A percentile compares a stretch with the other conserved stretches of the same genome.
These are phyloP conservation scores for Apistogramma diplotaenia DNA, from an alignment of 2,113 vertebrate genomes.

Conservation along the genomic window DNA sequence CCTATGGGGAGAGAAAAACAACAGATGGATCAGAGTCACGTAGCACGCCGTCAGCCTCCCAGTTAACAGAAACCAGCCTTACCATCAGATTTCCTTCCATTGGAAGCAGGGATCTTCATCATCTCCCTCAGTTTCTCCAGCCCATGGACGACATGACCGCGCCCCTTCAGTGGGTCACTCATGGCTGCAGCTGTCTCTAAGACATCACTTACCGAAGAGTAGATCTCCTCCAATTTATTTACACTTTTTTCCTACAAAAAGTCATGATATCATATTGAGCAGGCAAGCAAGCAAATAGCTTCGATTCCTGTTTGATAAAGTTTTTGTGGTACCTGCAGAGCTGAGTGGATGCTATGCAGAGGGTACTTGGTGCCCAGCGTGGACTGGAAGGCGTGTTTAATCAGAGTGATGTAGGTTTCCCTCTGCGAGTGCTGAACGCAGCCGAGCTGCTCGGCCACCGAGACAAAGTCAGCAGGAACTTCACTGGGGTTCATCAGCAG, in stretches of 20 bases:
- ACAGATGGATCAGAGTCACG: background rate
- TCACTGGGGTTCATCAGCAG: conserved; percentile 88
- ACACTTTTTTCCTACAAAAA: conserved; percentile 72
- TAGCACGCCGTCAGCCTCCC: background rate
- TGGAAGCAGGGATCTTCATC: conserved; percentile 71
- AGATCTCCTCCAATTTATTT: conserved; percentile 80
- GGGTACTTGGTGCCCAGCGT: conserved; percentile 81
- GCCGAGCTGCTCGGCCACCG: conserved; percentile 85
- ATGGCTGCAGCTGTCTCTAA: conserved; percentile 80
- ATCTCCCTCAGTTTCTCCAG: conserved; percentile 78
- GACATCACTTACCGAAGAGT: conserved; percentile 67
- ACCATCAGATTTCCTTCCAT: conserved; percentile 74
- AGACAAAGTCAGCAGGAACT: conserved; percentile 85
- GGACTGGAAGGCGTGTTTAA: conserved; percentile 90
- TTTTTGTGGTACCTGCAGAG: conserved; percentile 79
- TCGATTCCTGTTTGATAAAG: background rate
- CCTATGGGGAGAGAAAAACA: conserved; percentile 29
- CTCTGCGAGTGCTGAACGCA: conserved; percentile 65
- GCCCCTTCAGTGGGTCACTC: conserved; percentile 66
- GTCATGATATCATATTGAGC: background rate
- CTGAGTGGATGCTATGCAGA: conserved; percentile 72
- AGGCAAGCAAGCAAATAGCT: background rate
- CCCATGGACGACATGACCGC: conserved; percentile 72
- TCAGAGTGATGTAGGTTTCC: conserved; percentile 77
- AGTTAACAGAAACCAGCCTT: background rate